A percentile compares a stretch with the other conserved stretches of the same genome.
These are phyloP conservation scores for Zhuqinia jingwanae DNA, from an alignment of 2,888 invertebrate species.

Conservation along the genomic window DNA sequence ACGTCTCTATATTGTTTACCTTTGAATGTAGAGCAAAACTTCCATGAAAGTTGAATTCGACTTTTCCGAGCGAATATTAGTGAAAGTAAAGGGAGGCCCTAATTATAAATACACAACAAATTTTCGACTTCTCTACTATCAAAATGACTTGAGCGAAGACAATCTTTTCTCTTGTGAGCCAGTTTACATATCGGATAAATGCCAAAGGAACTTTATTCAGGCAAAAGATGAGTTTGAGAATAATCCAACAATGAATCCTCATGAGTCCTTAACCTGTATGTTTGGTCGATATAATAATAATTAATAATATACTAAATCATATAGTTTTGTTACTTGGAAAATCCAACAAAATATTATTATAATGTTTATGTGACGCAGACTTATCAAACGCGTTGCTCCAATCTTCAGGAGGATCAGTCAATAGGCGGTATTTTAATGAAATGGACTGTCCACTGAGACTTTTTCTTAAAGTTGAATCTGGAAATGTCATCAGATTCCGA, in stretches of 20 bases:
- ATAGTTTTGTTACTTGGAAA: too few species aligned
- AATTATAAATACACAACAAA: constrained; percentile 29
- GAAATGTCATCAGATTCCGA: constrained; percentile 25
- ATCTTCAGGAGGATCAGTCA: background rate
- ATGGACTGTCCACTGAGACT: constrained; percentile 26
- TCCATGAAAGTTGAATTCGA: constrained; percentile 24
- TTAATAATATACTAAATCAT: too few species aligned
- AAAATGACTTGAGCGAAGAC: background rate
- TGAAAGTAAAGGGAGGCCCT: background rate
- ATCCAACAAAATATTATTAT: too few species aligned
- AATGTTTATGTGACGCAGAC: background rate
- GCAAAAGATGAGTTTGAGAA: background rate
- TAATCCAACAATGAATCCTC: background rate
- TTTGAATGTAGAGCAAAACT: background rate
- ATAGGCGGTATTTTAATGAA: background rate
- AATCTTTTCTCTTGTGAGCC: constrained; percentile 62
- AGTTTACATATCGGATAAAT: background rate
- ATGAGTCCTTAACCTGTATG: constrained; percentile 18
- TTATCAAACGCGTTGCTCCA: constrained; percentile 8
- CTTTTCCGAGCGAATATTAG: constrained; percentile 46
- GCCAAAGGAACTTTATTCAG: constrained; percentile 64
- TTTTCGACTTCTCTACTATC: constrained; percentile 34
- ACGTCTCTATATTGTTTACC: background rate
- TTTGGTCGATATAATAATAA: too few species aligned
- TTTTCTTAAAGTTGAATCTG: background rate